phyloP scores from a whole-genome alignment of 30 jellyfish, hydroid and myxozoan species.

The Aurelia sp. region DNA sequence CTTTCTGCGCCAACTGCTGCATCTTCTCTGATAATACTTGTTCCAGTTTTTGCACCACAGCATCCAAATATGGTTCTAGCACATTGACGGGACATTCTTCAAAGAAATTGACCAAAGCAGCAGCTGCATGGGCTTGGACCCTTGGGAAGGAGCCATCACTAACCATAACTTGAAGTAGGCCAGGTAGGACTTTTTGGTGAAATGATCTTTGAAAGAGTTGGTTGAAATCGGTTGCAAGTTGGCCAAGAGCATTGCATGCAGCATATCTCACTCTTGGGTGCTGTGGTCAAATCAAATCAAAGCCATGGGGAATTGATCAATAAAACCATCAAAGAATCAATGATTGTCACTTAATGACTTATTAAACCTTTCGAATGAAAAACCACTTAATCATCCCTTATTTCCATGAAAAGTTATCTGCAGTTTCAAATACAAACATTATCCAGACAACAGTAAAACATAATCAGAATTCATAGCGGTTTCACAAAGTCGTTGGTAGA shows the following conservation, averaged over 20 bases:
- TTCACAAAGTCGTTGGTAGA: too few relatives aligned
- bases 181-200: slow-evolving; percentile 88
- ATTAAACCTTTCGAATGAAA: too few relatives aligned
- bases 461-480: too few relatives aligned
- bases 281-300: slow-evolving; percentile 7
- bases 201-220: slow-evolving; percentile 84
- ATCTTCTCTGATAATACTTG: slow-evolving; percentile 84
- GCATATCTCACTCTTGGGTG: slow-evolving; percentile 99
- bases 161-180: slow-evolving; percentile 80
- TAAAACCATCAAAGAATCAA: too few relatives aligned
- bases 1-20: slow-evolving; percentile 86
- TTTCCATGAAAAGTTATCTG: too few relatives aligned
- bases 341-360: too few relatives aligned
- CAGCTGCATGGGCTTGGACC: slow-evolving; percentile 99
- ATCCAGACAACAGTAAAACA: too few relatives aligned
- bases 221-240: slow-evolving; percentile 97
- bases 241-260: slow-evolving; percentile 98
- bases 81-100: slow-evolving; percentile 97
- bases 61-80: slow-evolving; percentile 96
- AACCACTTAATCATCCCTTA: too few relatives aligned
- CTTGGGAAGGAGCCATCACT: slow-evolving; percentile 91
- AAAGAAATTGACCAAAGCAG: slow-evolving; percentile 98
- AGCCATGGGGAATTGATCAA: neutral
- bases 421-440: too few relatives aligned
- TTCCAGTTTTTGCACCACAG: slow-evolving; percentile 90